Evolutionary conservation across 2,113 vertebrate genomes (phyloP).

Genomic region (Indicator indicator): DNA sequence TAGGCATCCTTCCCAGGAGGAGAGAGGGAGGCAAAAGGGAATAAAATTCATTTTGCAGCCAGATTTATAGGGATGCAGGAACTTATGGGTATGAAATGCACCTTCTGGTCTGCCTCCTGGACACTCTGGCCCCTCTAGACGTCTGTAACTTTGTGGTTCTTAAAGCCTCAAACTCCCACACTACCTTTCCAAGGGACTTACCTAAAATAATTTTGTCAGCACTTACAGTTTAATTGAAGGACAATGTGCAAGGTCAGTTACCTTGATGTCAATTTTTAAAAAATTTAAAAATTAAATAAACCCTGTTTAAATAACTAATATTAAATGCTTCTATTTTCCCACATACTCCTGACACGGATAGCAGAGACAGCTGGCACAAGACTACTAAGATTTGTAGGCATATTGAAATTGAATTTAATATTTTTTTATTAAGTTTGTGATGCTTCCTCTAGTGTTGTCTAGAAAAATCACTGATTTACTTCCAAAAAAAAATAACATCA

Average conservation of each 20-base stretch:
- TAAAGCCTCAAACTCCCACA: no score
- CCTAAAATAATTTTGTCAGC: not conserved
- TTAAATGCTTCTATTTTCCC: not conserved
- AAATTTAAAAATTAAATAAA: not conserved
- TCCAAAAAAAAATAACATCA: not conserved
- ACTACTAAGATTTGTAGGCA: not conserved
- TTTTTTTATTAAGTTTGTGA: not conserved
- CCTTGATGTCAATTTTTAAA: not conserved
- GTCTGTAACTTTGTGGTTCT: no score
- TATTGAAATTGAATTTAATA: not conserved
- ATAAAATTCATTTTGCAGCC: no score
- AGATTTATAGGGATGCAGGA: no score
- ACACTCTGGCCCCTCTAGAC: no score
- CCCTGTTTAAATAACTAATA: not conserved
- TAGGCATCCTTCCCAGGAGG: no score
- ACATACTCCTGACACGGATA: not conserved
- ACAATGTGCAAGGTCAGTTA: not conserved
- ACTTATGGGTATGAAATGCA: no score
- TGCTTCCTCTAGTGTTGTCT: not conserved
- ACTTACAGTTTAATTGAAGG: not conserved
- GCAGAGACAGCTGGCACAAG: not conserved
- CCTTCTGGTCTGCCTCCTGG: no score
- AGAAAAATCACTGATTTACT: not conserved
- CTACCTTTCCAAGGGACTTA: not conserved
- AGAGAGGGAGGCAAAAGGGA: no score